phyloP scores from a whole-genome alignment of 1,140 invertebrate genomes.

The Hypothenemus hampei region DNA sequence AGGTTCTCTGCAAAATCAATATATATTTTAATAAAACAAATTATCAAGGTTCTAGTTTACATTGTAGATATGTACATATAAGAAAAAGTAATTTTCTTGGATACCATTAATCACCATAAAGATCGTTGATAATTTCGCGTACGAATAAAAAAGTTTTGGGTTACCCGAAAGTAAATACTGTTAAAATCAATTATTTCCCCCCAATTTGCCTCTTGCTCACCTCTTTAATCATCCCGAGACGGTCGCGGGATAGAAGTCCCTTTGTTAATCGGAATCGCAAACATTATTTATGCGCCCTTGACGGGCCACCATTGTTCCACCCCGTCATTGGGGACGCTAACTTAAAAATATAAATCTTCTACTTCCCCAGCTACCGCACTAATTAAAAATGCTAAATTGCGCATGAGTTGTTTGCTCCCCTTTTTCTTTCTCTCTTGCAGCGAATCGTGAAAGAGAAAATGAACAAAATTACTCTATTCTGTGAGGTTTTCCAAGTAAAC shows the following conservation, averaged over 20 bases:
- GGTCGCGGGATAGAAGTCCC: conserved; percentile 15
- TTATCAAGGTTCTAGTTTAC: too few relatives aligned
- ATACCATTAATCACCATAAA: too few relatives aligned
- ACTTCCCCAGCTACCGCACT: conserved; percentile 31
- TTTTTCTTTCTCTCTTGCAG: too few relatives aligned
- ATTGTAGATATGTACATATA: too few relatives aligned
- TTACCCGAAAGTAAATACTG: conserved; percentile 8
- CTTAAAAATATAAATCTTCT: conserved; percentile 35
- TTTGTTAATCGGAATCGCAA: conserved; percentile 34
- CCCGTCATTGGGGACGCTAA: conserved; percentile 24
- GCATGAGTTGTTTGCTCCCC: conserved; percentile 30
- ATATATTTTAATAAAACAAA: too few relatives aligned
- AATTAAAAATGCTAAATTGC: conserved; percentile 40
- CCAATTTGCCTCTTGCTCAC: conserved; percentile 5
- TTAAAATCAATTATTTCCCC: conserved; percentile 15
- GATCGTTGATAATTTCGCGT: too few relatives aligned
- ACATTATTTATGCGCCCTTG: conserved; percentile 33
- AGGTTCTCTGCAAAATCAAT: too few relatives aligned
- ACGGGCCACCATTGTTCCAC: conserved; percentile 33
- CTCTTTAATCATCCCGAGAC: conserved; percentile 13
- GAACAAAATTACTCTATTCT: too few relatives aligned
- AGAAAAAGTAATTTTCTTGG: too few relatives aligned
- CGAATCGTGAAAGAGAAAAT: too few relatives aligned
- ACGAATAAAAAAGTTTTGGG: too few relatives aligned
- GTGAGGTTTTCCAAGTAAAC: too few relatives aligned